phyloP scores from a whole-genome alignment of 2,113 vertebrate species.

The Neomonachus schauinslandi region DNA sequence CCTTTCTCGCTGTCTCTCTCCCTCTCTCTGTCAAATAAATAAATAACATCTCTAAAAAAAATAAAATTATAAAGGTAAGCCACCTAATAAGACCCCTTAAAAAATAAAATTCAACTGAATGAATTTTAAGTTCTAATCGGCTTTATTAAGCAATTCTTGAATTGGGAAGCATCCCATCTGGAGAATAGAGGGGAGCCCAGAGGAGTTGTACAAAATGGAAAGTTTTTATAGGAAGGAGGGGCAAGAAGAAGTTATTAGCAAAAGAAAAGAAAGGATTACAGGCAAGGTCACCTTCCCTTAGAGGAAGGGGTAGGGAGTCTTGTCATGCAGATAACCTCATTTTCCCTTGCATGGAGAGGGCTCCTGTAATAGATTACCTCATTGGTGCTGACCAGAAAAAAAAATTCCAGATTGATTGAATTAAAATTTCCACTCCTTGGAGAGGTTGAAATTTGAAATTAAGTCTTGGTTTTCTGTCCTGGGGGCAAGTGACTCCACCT shows the following conservation, averaged over 20 bases:
- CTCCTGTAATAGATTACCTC: neutral
- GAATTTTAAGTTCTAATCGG: neutral
- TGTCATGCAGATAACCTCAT: neutral
- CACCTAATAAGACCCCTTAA: too few species aligned
- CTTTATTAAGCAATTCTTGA: neutral
- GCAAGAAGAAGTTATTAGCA: neutral
- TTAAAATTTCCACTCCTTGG: neutral
- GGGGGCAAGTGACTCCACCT: neutral
- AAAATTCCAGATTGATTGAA: neutral
- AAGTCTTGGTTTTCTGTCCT: neutral
- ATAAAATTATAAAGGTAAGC: too few species aligned
- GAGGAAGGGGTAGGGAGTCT: neutral
- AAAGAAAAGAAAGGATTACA: neutral
- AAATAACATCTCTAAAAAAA: too few species aligned
- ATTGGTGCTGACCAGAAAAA: neutral
- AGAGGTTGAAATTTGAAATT: neutral
- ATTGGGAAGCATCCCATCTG: neutral
- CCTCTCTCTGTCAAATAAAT: too few species aligned
- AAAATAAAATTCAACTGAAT: neutral
- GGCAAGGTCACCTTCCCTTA: neutral
- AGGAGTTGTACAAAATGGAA: neutral
- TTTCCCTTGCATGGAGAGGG: neutral
- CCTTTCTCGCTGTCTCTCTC: too few species aligned
- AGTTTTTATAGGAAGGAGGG: neutral
- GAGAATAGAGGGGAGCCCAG: neutral